Evolutionary conservation across 2,113 vertebrate species (phyloP).

Genomic region (Paradoxurus hermaphroditus): DNA sequence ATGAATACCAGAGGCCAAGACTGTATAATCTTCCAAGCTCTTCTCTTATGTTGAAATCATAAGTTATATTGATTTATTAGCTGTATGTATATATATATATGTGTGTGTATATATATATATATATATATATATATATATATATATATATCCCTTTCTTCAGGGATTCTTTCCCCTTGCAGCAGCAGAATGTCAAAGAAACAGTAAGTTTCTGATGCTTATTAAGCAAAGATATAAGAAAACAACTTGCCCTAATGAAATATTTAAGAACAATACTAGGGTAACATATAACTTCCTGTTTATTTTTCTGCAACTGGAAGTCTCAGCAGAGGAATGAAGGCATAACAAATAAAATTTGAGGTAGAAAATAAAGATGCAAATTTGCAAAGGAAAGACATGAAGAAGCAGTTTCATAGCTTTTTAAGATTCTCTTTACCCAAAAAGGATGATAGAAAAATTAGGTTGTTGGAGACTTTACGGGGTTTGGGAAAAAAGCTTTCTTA

Average conservation of each 20-base stretch:
- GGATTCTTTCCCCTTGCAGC: neutral
- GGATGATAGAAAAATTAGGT: neutral
- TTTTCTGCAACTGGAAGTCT: neutral
- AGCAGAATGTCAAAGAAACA: neutral
- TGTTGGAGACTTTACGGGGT: neutral
- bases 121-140: too few species aligned
- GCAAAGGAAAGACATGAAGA: neutral
- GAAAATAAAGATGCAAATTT: neutral
- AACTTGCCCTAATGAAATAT: neutral
- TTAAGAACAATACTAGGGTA: neutral
- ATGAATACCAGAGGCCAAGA: neutral
- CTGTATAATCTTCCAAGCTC: neutral
- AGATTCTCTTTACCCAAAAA: neutral
- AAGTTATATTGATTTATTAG: neutral
- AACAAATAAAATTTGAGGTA: neutral
- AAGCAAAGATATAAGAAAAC: neutral
- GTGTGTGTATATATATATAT: too few species aligned
- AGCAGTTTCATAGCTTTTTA: neutral
- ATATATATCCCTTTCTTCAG: neutral
- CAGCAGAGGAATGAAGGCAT: neutral
- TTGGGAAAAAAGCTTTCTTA: neutral
- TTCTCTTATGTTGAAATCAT: neutral
- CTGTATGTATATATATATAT: too few species aligned
- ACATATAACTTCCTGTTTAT: neutral
- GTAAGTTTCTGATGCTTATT: neutral